These are phyloP conservation scores for Morelia viridis DNA, from an alignment of 2,797 vertebrate species.

Conservation along the genomic window DNA sequence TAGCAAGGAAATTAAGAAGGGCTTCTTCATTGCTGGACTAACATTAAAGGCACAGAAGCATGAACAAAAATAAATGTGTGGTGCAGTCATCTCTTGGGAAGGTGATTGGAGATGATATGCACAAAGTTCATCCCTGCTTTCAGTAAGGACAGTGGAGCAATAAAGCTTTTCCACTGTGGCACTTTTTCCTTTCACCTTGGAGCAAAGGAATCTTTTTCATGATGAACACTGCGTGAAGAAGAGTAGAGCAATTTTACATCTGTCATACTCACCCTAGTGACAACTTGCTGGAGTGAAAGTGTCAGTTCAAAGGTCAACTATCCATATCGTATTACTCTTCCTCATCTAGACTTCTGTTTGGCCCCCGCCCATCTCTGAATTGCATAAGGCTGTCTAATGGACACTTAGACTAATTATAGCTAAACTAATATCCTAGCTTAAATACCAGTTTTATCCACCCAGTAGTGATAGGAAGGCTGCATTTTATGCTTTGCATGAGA, in stretches of 20 bases:
- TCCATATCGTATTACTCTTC: constrained; percentile 16
- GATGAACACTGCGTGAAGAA: neutral
- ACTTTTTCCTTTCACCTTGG: neutral
- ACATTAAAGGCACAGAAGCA: neutral
- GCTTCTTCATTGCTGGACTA: neutral
- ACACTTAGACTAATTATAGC: constrained; percentile 24
- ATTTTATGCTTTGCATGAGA: constrained; percentile 2
- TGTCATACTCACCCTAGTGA: neutral
- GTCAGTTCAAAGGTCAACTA: constrained; percentile 11
- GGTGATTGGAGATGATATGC: neutral
- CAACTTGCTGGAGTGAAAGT: neutral
- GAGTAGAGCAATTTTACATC: neutral
- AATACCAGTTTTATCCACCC: constrained; percentile 25
- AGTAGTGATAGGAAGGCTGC: constrained; percentile 15
- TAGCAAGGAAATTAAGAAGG: neutral
- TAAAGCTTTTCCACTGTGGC: neutral
- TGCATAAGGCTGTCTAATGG: constrained; percentile 22
- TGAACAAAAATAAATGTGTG: neutral
- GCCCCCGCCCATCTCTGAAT: constrained; percentile 12
- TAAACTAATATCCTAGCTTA: constrained; percentile 18
- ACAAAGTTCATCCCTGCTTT: neutral
- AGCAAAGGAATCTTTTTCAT: neutral
- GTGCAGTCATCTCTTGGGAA: neutral
- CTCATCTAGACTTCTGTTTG: constrained; percentile 1
- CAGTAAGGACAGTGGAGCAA: neutral